Base-by-base conservation (phyloP, 2,888 invertebrate genomes). In the Dione juno region DNA sequence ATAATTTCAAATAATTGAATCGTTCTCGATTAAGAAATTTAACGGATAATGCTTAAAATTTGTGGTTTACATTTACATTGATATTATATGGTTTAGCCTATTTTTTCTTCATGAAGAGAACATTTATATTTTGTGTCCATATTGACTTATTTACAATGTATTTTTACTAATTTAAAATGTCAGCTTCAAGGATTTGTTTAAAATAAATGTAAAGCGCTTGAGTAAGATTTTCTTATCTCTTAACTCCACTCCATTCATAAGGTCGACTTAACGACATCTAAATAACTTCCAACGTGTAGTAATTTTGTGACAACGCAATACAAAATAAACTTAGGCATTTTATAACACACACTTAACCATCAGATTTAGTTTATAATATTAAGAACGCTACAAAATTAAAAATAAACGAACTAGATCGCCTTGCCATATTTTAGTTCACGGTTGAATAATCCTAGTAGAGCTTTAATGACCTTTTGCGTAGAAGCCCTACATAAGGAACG, bases 1-100 rank as follows among this genome's bases (percentile, higher is more conserved):
- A 66, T 66, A 67, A 70, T 72, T 76, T 63, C 50, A 71, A 74
- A 74, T 77, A 73, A 73, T 66, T 52, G 37, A 58, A 72, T 73
- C 48, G 54, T 59, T 72, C n/a, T 45, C 7, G 54, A 63, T 19
- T 35, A 54, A 50, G 16, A 54, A 63, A 57, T 67, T 70, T 43
- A 13, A 50, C 7, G 9, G 10, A 13, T 61, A 14, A 9, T 48
- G 19, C 7, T n/a, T 70, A n/a, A 43, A 28, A 14, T 13, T 14
- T 35, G 14, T n/a, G 3, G 14, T 16, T 1, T 16, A 3, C 21
- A 57, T 40, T 43, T 57, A 28, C 0, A 37, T 52, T 52, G 13
- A 52, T 28, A n/a, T 35, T 35, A 35, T n/a, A n/a, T n/a, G n/a
- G n/a, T n/a, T n/a, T n/a, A n/a, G n/a, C n/a, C n/a, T n/a, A n/a